Percentiles rank a stretch among this genome's conserved stretches.
phyloP scores from a whole-genome alignment of 2,888 invertebrate genomes.

The Macrosoma leucophasiata region DNA sequence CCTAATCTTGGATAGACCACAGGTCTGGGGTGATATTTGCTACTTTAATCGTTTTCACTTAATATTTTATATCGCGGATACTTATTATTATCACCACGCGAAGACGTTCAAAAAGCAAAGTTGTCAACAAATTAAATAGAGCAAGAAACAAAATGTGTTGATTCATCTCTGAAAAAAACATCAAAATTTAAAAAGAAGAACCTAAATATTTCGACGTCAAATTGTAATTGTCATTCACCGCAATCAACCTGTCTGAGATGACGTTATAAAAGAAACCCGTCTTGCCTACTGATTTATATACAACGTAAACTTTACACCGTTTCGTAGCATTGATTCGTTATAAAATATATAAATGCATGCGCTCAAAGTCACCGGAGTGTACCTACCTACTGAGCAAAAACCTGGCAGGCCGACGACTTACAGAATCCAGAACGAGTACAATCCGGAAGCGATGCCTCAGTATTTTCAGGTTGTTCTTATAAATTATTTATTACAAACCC shows the following conservation, averaged over 20 bases:
- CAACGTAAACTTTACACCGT: constrained; percentile 27
- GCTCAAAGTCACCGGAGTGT: constrained; percentile 34
- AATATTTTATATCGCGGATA: too few relatives aligned
- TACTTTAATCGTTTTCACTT: too few relatives aligned
- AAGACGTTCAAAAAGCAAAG: too few relatives aligned
- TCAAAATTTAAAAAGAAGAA: constrained; percentile 13
- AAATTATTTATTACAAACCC: constrained; percentile 36
- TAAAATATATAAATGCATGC: constrained; percentile 37
- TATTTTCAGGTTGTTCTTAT: constrained; percentile 59
- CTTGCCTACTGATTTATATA: constrained; percentile 32
- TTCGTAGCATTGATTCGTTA: constrained; percentile 31
- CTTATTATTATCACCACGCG: too few relatives aligned
- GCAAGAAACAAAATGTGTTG: too few relatives aligned
- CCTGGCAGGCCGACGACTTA: constrained; percentile 32
- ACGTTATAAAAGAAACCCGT: constrained; percentile 32
- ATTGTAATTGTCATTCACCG: constrained; percentile 33
- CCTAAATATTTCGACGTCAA: constrained; percentile 24
- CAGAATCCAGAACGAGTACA: constrained; percentile 40
- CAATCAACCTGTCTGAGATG: constrained; percentile 31
- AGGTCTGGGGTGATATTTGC: too few relatives aligned
- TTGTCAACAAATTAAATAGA: too few relatives aligned
- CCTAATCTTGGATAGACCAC: too few relatives aligned
- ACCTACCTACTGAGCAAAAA: constrained; percentile 31
- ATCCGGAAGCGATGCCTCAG: constrained; percentile 52
- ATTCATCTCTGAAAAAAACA: too few relatives aligned